Conservation (phyloP, 2,113 vertebrate species). For the Crotalus helleri region DNA sequence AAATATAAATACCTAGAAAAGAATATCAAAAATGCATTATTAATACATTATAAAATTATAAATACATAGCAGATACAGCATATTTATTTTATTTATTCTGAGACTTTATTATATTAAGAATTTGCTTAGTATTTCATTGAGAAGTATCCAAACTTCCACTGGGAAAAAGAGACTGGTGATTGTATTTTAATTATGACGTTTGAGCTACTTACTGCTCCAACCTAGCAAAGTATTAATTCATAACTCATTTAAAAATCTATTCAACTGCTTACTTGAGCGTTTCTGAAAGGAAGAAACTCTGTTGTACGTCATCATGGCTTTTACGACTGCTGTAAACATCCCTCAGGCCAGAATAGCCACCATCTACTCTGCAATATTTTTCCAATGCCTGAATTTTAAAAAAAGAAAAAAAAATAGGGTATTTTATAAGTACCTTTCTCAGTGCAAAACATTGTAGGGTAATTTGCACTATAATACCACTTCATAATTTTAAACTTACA, state of each 20-base stretch:
- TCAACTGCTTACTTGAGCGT: conserved; percentile 88
- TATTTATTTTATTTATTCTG: neutral
- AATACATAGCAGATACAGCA: neutral
- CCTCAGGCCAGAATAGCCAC: conserved; percentile 89
- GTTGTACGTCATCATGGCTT: conserved; percentile 91
- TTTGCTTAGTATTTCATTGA: neutral
- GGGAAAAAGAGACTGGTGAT: neutral
- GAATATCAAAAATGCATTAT: neutral
- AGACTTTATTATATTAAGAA: neutral
- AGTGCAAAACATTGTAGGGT: neutral
- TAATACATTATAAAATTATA: neutral
- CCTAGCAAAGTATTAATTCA: neutral
- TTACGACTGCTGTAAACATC: conserved; percentile 85
- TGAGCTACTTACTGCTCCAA: neutral
- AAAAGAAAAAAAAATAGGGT: neutral
- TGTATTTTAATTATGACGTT: neutral
- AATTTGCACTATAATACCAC: neutral
- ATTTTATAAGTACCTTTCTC: neutral
- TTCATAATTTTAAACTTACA: neutral
- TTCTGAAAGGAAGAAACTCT: conserved; percentile 96
- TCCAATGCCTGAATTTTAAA: conserved; percentile 81
- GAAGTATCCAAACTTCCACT: neutral
- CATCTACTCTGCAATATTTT: conserved; percentile 85
- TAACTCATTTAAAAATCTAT: neutral
- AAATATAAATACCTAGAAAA: conserved; percentile 87